These are phyloP conservation scores for Porites cylindrica DNA, from an alignment of 92 coral and sea anemone genomes.

Conservation along the genomic window DNA sequence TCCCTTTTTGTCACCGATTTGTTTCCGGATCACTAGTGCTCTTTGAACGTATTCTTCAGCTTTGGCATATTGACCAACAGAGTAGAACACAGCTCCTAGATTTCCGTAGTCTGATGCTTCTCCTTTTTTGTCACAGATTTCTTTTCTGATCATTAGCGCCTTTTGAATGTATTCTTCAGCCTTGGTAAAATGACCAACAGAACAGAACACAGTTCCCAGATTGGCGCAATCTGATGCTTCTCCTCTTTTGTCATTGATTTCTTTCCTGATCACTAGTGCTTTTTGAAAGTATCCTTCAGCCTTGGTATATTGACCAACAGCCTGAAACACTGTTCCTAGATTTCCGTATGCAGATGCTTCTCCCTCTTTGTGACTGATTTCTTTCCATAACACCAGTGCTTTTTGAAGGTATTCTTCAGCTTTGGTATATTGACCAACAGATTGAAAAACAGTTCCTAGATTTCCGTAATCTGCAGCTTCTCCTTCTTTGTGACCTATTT, in stretches of 20 bases:
- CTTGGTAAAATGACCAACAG: background rate
- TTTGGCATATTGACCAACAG: too few species aligned
- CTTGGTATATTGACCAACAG: background rate
- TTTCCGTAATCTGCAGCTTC: background rate
- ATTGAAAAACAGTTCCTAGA: background rate
- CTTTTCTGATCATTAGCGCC: background rate
- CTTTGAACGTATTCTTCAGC: too few species aligned
- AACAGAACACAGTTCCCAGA: background rate
- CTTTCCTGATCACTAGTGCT: background rate
- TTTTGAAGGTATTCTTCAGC: background rate
- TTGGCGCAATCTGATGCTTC: background rate
- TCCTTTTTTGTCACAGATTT: too few species aligned
- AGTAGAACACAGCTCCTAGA: background rate
- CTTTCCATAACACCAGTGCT: background rate
- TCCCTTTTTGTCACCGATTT: too few species aligned
- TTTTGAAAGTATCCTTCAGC: background rate
- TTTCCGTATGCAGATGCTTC: background rate
- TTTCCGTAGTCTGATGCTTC: too few species aligned
- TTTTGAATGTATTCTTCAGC: background rate
- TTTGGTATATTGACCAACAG: background rate
- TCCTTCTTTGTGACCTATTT: background rate
- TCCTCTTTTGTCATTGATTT: background rate
- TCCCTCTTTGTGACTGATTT: background rate
- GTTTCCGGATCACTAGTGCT: too few species aligned
- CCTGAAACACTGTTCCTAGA: background rate